Conservation (phyloP, 2,888 invertebrate genomes). For the Nomada fabriciana region DNA sequence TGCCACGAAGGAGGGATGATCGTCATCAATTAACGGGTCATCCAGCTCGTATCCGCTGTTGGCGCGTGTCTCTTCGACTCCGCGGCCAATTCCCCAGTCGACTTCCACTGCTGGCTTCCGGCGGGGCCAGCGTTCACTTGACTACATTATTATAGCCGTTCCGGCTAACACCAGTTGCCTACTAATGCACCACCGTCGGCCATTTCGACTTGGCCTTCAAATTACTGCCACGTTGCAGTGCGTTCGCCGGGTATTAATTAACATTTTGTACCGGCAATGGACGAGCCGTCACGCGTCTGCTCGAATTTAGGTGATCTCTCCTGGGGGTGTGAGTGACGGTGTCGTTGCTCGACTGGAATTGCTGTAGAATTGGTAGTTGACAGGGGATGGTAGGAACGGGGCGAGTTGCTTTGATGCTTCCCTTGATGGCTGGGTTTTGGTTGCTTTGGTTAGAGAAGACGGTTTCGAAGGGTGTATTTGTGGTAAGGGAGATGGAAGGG, state of each 20-base stretch:
- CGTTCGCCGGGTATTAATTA: conserved; percentile 72
- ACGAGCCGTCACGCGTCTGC: conserved; percentile 17
- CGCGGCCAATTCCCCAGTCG: conserved; percentile 56
- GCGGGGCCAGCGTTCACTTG: conserved; percentile 41
- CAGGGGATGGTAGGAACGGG: not conserved
- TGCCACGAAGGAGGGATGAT: conserved; percentile 25
- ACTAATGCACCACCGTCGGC: conserved; percentile 51
- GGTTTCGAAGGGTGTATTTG: too few relatives aligned
- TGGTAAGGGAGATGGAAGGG: too few relatives aligned
- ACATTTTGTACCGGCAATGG: conserved; percentile 57
- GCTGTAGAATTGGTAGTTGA: too few relatives aligned
- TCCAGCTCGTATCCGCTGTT: conserved; percentile 42
- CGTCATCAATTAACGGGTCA: conserved; percentile 52
- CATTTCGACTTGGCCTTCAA: conserved; percentile 67
- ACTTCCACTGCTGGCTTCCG: conserved; percentile 24
- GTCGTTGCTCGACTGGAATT: conserved; percentile 10
- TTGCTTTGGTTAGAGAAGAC: not conserved
- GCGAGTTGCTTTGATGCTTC: not conserved
- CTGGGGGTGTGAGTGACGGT: not conserved
- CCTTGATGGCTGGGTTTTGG: too few relatives aligned
- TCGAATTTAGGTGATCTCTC: conserved; percentile 1
- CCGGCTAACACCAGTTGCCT: conserved; percentile 16
- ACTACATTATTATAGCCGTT: conserved; percentile 62
- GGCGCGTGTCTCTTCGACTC: conserved; percentile 53
- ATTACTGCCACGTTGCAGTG: conserved; percentile 70